phyloP scores from a whole-genome alignment of 2,113 vertebrate genomes.

The Ammodytes marinus region DNA sequence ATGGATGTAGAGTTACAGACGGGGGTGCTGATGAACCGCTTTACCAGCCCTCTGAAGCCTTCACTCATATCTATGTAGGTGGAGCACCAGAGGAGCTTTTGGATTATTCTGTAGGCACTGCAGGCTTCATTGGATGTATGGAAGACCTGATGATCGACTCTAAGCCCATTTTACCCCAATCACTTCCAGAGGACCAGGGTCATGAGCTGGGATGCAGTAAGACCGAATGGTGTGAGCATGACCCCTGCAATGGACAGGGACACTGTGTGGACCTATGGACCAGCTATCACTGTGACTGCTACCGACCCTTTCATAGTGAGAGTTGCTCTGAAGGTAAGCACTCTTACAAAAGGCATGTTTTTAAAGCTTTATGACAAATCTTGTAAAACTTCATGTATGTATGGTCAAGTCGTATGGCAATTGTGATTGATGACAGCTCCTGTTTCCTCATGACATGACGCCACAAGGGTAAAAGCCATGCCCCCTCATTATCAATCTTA shows the following conservation, averaged over 20 bases:
- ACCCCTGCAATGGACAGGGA: constrained; percentile 87
- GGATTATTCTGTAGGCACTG: constrained; percentile 64
- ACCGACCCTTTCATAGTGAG: constrained; percentile 87
- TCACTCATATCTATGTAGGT: constrained; percentile 80
- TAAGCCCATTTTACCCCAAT: constrained; percentile 80
- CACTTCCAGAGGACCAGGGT: constrained; percentile 42
- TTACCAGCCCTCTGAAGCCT: constrained; percentile 59
- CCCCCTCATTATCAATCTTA: too few species aligned
- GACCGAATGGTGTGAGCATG: constrained; percentile 87
- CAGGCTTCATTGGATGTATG: constrained; percentile 90
- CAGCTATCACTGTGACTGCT: constrained; percentile 88
- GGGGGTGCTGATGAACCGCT: constrained; percentile 30
- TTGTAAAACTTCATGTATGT: background rate
- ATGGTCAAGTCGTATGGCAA: background rate
- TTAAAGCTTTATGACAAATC: background rate
- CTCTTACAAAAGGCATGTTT: background rate
- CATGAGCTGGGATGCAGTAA: constrained; percentile 85
- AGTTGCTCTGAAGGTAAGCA: constrained; percentile 88
- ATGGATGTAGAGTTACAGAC: constrained; percentile 77
- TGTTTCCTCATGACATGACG: background rate
- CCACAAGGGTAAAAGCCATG: background rate
- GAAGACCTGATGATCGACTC: constrained; percentile 88
- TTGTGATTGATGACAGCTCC: background rate
- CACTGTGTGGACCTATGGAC: constrained; percentile 92
- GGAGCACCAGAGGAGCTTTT: constrained; percentile 77